Conservation (phyloP, 2,888 invertebrate genomes). For the Lamellibrachia satsuma region DNA sequence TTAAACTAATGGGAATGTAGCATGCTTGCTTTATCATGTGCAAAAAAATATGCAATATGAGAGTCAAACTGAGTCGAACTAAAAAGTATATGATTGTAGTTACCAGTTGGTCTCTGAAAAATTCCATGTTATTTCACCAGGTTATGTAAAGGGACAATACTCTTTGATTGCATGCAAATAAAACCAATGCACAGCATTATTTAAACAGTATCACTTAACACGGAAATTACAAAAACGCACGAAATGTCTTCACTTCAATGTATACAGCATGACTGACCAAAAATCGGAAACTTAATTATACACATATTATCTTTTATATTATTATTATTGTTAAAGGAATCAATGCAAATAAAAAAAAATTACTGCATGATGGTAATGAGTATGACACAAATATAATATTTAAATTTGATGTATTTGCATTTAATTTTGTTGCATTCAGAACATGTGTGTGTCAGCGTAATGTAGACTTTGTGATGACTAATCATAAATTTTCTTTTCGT, state of each 20-base stretch:
- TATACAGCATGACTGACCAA: not conserved
- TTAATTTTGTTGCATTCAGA: not conserved
- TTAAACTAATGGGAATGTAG: not conserved
- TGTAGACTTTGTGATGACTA: not conserved
- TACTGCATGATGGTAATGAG: not conserved
- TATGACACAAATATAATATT: not conserved
- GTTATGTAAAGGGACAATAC: too few species aligned
- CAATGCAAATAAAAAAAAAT: not conserved
- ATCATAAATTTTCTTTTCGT: not conserved
- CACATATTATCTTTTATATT: not conserved
- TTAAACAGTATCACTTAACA: too few species aligned
- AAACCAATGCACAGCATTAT: too few species aligned
- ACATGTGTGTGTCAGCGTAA: not conserved
- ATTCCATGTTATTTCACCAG: too few species aligned
- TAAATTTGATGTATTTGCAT: not conserved
- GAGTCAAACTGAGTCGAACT: not conserved
- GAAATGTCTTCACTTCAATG: not conserved
- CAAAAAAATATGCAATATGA: not conserved
- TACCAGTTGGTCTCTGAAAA: too few species aligned
- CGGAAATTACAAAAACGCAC: not conserved
- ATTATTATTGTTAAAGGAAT: not conserved
- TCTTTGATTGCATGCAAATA: too few species aligned
- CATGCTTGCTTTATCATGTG: not conserved
- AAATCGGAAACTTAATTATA: not conserved
- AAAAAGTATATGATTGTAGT: too few species aligned